Evolutionary conservation across 2,113 vertebrate species (phyloP).

Genomic region (Smithornis capensis): DNA sequence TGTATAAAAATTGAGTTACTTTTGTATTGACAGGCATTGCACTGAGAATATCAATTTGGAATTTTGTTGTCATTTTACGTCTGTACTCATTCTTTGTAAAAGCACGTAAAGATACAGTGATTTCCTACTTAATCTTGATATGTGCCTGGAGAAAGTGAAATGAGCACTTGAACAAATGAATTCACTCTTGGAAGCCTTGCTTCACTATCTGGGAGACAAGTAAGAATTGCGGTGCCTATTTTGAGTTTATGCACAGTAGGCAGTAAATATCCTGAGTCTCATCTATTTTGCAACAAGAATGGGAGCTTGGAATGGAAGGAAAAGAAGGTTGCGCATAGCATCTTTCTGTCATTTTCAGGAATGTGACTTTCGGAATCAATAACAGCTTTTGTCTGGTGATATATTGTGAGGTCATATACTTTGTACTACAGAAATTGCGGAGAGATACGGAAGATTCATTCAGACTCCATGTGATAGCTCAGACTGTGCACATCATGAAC

Average conservation of each 20-base stretch:
- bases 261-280: conserved; percentile 31
- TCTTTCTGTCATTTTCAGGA: background rate
- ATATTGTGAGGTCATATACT: background rate
- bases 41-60: conserved; percentile 50
- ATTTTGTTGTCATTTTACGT: conserved; percentile 51
- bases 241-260: conserved; percentile 7
- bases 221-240: background rate
- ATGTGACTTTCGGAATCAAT: conserved; percentile 35
- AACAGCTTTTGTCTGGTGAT: conserved; percentile 22
- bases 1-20: conserved; percentile 38
- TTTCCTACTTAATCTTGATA: conserved; percentile 46
- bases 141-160: conserved; percentile 31
- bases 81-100: conserved; percentile 27
- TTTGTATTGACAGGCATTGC: conserved; percentile 54
- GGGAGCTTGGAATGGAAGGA: background rate
- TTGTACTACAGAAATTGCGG: background rate
- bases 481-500: background rate
- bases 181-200: conserved; percentile 10
- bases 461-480: background rate
- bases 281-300: background rate
- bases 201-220: background rate
- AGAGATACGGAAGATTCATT: background rate
- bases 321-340: background rate
- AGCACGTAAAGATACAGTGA: background rate
- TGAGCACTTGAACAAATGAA: conserved; percentile 53